These are phyloP conservation scores for Carabus problematicus DNA, from an alignment of 2,888 invertebrate genomes.

Conservation along the genomic window DNA sequence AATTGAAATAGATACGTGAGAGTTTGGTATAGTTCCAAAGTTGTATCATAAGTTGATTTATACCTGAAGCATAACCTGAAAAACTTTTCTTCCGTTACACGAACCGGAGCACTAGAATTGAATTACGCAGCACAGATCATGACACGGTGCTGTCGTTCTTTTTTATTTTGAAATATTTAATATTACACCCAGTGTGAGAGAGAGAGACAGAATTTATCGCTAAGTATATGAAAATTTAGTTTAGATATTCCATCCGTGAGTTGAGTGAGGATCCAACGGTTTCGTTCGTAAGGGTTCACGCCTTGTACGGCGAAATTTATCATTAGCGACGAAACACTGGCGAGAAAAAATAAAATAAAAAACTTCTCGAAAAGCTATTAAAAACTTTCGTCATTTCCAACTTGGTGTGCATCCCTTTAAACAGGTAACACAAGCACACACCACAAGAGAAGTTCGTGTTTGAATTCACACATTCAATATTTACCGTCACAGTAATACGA, in stretches of 20 bases:
- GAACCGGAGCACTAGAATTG: too few species aligned
- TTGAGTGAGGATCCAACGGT: neutral
- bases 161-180: too few species aligned
- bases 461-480: too few species aligned
- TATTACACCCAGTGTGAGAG: neutral
- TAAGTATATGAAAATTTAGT: constrained; percentile 41
- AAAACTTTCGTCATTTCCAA: constrained; percentile 41
- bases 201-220: constrained; percentile 2
- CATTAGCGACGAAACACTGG: constrained; percentile 35
- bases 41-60: too few species aligned
- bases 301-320: constrained; percentile 29
- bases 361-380: constrained; percentile 39
- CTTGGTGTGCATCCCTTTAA: constrained; percentile 28
- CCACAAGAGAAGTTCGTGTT: too few species aligned
- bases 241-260: constrained; percentile 32
- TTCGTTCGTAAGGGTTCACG: constrained; percentile 23
- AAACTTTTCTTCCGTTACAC: too few species aligned
- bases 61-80: too few species aligned
- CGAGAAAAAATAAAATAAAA: constrained; percentile 35
- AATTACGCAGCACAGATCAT: too few species aligned
- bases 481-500: too few species aligned
- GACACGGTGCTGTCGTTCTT: too few species aligned
- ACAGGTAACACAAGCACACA: constrained; percentile 19
- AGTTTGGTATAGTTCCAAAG: too few species aligned
- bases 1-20: too few species aligned